Evolutionary conservation across 2,113 vertebrate genomes (phyloP).

Genomic region (Condylura cristata): DNA sequence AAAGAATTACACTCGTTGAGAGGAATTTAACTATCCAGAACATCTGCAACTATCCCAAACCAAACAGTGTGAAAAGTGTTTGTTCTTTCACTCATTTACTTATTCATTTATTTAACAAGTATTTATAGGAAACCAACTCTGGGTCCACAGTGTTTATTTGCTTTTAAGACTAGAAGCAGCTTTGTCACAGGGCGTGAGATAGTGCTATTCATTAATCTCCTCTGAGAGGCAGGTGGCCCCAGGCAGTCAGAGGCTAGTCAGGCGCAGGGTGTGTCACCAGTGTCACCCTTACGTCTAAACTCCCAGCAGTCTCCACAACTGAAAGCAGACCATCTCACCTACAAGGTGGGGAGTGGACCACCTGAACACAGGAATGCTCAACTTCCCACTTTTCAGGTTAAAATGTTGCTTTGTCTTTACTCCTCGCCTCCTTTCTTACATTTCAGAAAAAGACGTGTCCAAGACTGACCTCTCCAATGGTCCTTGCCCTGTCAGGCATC

Average conservation of each 20-base stretch:
- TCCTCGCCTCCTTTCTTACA: background rate
- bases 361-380: background rate
- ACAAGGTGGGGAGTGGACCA: rapidly evolving
- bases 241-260: rapidly evolving
- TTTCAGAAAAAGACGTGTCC: background rate
- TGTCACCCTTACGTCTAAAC: background rate
- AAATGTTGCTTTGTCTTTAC: background rate
- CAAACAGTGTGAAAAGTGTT: background rate
- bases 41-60: background rate
- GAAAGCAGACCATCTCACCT: background rate
- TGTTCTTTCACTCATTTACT: background rate
- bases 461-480: background rate
- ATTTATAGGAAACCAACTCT: background rate
- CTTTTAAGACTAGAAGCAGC: background rate
- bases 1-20: background rate
- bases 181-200: background rate
- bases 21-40: background rate
- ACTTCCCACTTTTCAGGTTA: background rate
- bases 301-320: background rate
- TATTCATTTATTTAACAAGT: background rate
- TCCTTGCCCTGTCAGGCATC: background rate
- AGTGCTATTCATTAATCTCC: background rate
- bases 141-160: background rate
- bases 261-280: background rate
- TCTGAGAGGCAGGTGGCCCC: background rate